A percentile compares a stretch with the other conserved stretches of the same genome.
Evolutionary conservation across 92 coral and sea anemone genomes (phyloP).

Genomic region (Montipora capitata): DNA sequence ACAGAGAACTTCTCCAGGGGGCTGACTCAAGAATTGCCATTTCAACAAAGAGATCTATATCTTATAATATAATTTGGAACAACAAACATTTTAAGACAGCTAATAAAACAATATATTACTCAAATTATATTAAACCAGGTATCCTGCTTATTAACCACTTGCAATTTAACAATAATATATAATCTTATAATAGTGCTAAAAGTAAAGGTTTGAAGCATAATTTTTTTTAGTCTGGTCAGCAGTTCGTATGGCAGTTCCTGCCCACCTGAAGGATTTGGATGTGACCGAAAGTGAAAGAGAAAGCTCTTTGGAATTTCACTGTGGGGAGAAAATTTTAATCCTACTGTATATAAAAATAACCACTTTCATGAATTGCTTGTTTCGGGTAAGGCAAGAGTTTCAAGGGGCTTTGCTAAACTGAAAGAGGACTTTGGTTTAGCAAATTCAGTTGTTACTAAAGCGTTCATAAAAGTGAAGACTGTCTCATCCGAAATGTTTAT

Average conservation of each 20-base stretch:
- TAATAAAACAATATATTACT: slow-evolving; percentile 22
- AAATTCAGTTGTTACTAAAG: background rate
- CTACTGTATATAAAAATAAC: background rate
- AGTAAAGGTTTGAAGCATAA: background rate
- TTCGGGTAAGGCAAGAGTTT: background rate
- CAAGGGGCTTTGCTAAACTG: background rate
- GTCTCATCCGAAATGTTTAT: slow-evolving; percentile 13
- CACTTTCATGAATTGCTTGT: background rate
- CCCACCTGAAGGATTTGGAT: background rate
- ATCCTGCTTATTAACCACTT: background rate
- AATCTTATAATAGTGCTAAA: slow-evolving; percentile 21
- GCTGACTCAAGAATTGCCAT: background rate
- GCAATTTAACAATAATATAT: background rate
- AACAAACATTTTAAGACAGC: slow-evolving; percentile 15
- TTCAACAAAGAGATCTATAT: slow-evolving; percentile 5
- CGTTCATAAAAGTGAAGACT: background rate
- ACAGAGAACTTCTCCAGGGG: slow-evolving; percentile 28
- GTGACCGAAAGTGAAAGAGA: background rate
- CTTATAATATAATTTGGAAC: background rate
- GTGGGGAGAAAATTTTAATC: background rate
- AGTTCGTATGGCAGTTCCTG: background rate
- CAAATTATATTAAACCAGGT: background rate
- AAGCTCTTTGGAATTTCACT: slow-evolving; percentile 4
- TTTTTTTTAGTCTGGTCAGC: slow-evolving; percentile 21
- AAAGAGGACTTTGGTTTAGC: background rate